Conservation (phyloP, 2,113 vertebrate species). For the Proterorhinus semilunaris region DNA sequence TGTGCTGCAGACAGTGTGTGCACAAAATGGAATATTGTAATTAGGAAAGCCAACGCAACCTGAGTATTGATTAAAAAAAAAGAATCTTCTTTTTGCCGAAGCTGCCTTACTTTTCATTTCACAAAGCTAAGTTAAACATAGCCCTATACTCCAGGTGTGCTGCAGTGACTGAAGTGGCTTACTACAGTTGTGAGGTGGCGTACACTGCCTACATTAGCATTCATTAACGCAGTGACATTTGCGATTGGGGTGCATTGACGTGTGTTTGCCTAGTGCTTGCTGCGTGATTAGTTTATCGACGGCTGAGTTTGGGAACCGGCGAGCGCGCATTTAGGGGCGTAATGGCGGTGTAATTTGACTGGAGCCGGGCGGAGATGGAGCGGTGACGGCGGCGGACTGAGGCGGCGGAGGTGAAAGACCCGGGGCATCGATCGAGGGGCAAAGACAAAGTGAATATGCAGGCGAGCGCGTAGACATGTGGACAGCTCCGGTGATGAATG, state of each 20-base stretch:
- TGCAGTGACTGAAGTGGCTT: neutral
- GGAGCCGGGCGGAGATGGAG: constrained; percentile 27
- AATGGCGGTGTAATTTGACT: constrained; percentile 40
- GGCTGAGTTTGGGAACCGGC: constrained; percentile 45
- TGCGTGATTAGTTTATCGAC: constrained; percentile 58
- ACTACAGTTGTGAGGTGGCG: constrained; percentile 26
- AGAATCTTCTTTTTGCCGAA: neutral
- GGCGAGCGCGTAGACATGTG: constrained; percentile 26
- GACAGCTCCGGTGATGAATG: constrained; percentile 43
- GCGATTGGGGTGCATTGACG: constrained; percentile 38
- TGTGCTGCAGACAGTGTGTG: constrained; percentile 39
- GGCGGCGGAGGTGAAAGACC: constrained; percentile 38
- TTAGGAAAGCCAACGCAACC: constrained; percentile 49
- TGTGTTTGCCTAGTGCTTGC: constrained; percentile 34
- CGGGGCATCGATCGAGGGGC: constrained; percentile 32
- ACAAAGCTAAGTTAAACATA: neutral
- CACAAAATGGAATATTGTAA: constrained; percentile 31
- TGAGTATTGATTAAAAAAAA: constrained; percentile 27
- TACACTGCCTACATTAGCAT: constrained; percentile 55
- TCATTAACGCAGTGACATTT: constrained; percentile 56
- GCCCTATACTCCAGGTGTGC: neutral
- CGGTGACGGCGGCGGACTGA: constrained; percentile 32
- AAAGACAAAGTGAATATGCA: constrained; percentile 43
- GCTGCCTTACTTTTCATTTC: neutral
- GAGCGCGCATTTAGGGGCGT: constrained; percentile 36